Conservation (phyloP, 2,888 invertebrate genomes). For the Pyrrhosoma nymphula region DNA sequence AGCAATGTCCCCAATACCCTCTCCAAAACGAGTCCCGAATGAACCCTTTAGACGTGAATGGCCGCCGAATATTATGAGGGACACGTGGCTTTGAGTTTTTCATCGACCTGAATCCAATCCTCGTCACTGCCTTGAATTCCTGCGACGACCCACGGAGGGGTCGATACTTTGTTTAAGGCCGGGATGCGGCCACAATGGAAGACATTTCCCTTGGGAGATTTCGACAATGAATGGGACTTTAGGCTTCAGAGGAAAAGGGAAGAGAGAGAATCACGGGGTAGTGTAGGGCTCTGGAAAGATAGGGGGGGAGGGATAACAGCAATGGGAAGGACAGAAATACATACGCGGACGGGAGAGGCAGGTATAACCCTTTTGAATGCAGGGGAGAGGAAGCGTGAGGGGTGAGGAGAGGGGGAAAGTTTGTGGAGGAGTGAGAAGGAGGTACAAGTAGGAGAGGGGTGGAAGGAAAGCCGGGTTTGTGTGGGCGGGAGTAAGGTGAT, state of each 20-base stretch:
- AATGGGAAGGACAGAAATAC: neutral
- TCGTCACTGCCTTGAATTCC: slow-evolving; percentile 36
- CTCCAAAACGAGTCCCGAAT: neutral
- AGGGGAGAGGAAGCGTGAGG: neutral
- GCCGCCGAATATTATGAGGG: neutral
- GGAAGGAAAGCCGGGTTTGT: neutral
- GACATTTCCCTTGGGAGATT: slow-evolving; percentile 55
- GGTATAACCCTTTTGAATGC: neutral
- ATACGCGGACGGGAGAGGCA: neutral
- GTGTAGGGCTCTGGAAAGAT: too few species aligned
- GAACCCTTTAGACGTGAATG: slow-evolving; percentile 11
- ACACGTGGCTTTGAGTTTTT: neutral
- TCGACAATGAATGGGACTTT: slow-evolving; percentile 34
- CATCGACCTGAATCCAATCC: slow-evolving; percentile 21
- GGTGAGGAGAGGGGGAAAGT: neutral
- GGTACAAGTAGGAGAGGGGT: too few species aligned
- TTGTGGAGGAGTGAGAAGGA: neutral
- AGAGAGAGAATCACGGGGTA: neutral
- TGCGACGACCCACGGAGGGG: neutral
- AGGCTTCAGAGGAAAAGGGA: neutral
- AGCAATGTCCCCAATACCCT: neutral
- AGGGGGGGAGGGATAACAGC: neutral
- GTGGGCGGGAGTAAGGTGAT: neutral
- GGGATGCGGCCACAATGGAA: slow-evolving; percentile 46
- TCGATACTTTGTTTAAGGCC: slow-evolving; percentile 56